Base-by-base conservation (phyloP, 1,140 invertebrate species). In the Homarus americanus region DNA sequence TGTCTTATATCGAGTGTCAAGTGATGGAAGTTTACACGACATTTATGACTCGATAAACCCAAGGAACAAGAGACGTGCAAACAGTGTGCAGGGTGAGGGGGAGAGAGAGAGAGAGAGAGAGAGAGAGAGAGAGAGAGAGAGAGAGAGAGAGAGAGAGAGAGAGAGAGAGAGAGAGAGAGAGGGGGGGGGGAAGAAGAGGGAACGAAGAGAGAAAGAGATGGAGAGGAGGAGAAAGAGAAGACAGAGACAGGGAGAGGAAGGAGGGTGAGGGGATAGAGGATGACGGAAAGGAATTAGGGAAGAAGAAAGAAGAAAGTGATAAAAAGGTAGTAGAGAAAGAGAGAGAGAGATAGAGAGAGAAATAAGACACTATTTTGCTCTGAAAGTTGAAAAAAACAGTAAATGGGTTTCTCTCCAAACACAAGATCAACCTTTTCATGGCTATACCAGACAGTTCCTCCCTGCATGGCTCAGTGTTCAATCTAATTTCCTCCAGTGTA, bases 1-100 rank as follows among this genome's bases (percentile, higher is more conserved):
- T n/a, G n/a, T 69, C 32, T n/a, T 24, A 5, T 24, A 24, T 28
- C 32, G 66, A 28, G 24, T 78, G 38, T 78, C 17, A 78, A 44
- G 10, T 20, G 40, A 28, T 24, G 75, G 44, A n/a, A 4, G 32
- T 38, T 76, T 34, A 76, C 73, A 76, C 32, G 73, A 76, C 28
- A 24, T 76, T 76, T 76, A 76, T 38, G 73, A 34, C 34, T 20
- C 73, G 5, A 76, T 76, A 79, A 79, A 79, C 28, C 24, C 24
- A 44, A 78, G 38, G 75, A 44, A 78, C 75, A 78, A 78, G 40
- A n/a, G n/a, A n/a, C 24, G 75, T 78, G 40, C 17, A 12, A 40
- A 78, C 75, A 78, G 17, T 78, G 44, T 78, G 24, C 40, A 17
- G 34, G 73, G 44, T 44, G 75, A 28, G 20, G 73, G 24, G 34